These are phyloP conservation scores for Staurois parvus DNA, from an alignment of 2,797 vertebrate genomes.

Conservation along the genomic window DNA sequence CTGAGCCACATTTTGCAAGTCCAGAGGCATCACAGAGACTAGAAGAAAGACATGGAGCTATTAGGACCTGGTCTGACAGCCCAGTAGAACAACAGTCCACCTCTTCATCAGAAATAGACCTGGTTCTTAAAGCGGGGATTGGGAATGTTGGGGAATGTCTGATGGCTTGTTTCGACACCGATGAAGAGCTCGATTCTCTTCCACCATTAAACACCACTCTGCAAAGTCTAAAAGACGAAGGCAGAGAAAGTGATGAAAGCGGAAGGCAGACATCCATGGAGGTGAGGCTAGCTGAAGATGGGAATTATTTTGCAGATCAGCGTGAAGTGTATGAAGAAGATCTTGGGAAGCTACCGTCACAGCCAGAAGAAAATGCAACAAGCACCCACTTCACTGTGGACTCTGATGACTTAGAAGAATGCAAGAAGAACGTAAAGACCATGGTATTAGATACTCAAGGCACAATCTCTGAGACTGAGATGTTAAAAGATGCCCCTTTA, in stretches of 20 bases:
- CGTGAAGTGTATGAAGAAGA: background rate
- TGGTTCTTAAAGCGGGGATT: background rate
- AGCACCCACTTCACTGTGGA: background rate
- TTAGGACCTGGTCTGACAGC: background rate
- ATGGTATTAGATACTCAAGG: background rate
- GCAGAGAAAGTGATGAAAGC: background rate
- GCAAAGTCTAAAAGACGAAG: background rate
- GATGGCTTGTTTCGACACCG: slow-evolving; percentile 48
- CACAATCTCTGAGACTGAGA: background rate
- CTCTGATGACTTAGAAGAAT: rapidly evolving
- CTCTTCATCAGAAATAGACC: background rate
- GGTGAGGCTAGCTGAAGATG: slow-evolving; percentile 14
- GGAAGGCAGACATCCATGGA: slow-evolving; percentile 39
- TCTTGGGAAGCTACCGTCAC: background rate
- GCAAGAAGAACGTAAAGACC: background rate
- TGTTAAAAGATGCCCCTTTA: slow-evolving; percentile 17
- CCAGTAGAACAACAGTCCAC: slow-evolving; percentile 4
- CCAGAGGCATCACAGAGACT: background rate
- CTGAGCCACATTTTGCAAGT: background rate
- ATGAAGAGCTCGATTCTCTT: slow-evolving; percentile 45
- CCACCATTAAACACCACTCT: background rate
- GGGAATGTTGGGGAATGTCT: slow-evolving; percentile 2
- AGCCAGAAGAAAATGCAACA: background rate
- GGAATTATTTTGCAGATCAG: background rate
- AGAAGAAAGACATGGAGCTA: background rate